Conservation (phyloP, 2,888 invertebrate species). For the Archaeoteleia sp. region DNA sequence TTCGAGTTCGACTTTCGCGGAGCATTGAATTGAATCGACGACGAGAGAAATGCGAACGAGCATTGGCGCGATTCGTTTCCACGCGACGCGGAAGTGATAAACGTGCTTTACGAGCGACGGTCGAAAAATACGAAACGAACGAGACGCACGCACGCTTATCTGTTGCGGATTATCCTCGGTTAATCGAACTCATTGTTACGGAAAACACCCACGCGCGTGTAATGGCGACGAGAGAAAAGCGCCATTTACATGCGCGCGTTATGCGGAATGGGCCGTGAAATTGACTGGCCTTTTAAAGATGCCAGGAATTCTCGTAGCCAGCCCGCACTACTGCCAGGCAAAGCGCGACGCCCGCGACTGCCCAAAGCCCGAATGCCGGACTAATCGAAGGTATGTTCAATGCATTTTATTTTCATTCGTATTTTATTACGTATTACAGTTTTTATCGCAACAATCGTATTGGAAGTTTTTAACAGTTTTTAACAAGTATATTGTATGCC, state of each 20-base stretch:
- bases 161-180: constrained; percentile 55
- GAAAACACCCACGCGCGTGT: constrained; percentile 56
- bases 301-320: too few relatives aligned
- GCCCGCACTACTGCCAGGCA: too few relatives aligned
- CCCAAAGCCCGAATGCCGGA: too few relatives aligned
- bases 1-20: too few relatives aligned
- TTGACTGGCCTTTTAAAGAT: constrained; percentile 58
- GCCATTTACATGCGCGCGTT: constrained; percentile 52
- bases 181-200: constrained; percentile 59
- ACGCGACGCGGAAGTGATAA: constrained; percentile 26
- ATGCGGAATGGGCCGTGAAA: constrained; percentile 62
- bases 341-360: too few relatives aligned
- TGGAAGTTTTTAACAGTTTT: too few relatives aligned
- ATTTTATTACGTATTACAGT: too few relatives aligned
- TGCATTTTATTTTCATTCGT: too few relatives aligned
- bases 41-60: constrained; percentile 6
- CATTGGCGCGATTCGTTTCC: background rate
- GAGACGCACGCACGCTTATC: constrained; percentile 42
- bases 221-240: constrained; percentile 26
- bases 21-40: too few relatives aligned
- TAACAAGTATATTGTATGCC: too few relatives aligned
- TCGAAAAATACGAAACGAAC: constrained; percentile 14
- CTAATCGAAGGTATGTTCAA: too few relatives aligned
- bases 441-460: too few relatives aligned
- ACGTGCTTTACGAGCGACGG: constrained; percentile 21